These are phyloP conservation scores for Chondrosia reniformis DNA, from an alignment of 37 sponge, comb jelly and placozoan species.

Conservation along the genomic window DNA sequence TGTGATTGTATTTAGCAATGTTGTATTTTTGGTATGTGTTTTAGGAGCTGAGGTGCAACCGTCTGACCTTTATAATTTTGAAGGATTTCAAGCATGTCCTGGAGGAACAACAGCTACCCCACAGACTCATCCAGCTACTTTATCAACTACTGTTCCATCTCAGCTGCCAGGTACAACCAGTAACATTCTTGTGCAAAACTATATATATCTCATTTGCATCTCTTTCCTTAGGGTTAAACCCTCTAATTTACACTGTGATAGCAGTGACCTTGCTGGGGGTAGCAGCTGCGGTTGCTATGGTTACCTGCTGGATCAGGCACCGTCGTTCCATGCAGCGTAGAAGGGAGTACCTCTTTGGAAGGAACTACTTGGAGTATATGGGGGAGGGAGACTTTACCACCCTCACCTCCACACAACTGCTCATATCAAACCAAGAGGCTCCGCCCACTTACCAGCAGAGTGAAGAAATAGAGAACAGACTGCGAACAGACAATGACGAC, in stretches of 20 bases:
- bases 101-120: not conserved
- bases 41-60: no score
- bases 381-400: conserved; percentile 67
- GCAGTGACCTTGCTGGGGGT: conserved; percentile 65
- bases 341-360: conserved; percentile 21
- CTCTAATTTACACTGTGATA: conserved; percentile 70
- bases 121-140: no score
- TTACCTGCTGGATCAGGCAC: conserved; percentile 72
- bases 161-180: not conserved
- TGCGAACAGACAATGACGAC: not conserved
- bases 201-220: not conserved
- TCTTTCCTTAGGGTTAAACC: conserved; percentile 60
- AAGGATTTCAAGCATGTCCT: no score
- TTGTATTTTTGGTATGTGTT: no score
- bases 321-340: conserved; percentile 40
- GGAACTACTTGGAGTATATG: conserved; percentile 71
- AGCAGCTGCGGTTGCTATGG: conserved; percentile 59
- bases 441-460: conserved; percentile 78
- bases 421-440: conserved; percentile 56
- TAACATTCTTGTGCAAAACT: not conserved
- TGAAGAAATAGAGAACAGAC: conserved; percentile 41
- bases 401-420: conserved; percentile 62
- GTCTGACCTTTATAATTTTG: no score
- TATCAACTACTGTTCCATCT: not conserved
- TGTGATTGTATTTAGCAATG: no score